These are phyloP conservation scores for Drosophila simulans DNA, from an alignment of 1,140 invertebrate genomes.

Conservation along the genomic window DNA sequence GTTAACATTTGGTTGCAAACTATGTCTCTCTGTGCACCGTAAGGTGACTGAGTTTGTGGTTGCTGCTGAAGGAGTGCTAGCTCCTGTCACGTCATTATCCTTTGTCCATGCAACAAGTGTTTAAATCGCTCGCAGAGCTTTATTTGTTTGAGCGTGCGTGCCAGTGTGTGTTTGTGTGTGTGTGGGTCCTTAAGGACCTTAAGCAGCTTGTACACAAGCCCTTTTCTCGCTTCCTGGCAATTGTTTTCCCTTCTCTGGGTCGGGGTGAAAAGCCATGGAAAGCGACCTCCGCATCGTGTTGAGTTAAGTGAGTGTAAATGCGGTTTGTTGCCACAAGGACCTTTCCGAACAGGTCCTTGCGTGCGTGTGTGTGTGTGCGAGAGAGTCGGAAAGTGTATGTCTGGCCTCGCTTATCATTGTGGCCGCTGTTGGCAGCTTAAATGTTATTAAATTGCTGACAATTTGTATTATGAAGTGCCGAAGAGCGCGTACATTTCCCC, in stretches of 20 bases:
- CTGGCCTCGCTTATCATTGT: slow-evolving; percentile 47
- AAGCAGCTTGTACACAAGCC: slow-evolving; percentile 72
- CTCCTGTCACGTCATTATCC: slow-evolving; percentile 70
- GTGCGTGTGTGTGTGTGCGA: background rate
- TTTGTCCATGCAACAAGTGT: slow-evolving; percentile 78
- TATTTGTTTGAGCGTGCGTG: slow-evolving; percentile 62
- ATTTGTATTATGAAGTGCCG: slow-evolving; percentile 61
- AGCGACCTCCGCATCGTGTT: slow-evolving; percentile 49
- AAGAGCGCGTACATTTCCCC: slow-evolving; percentile 15
- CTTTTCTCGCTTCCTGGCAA: slow-evolving; percentile 54
- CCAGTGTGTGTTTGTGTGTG: background rate
- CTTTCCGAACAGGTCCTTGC: slow-evolving; percentile 31
- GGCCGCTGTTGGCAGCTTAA: slow-evolving; percentile 65
- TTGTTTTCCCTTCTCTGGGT: slow-evolving; percentile 61
- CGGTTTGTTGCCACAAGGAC: slow-evolving; percentile 58
- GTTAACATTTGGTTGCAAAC: too few relatives aligned
- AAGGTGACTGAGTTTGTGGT: slow-evolving; percentile 20
- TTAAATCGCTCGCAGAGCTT: slow-evolving; percentile 69
- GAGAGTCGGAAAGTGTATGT: background rate
- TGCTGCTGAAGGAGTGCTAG: slow-evolving; percentile 7
- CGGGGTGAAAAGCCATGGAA: slow-evolving; percentile 8
- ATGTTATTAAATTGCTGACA: slow-evolving; percentile 79
- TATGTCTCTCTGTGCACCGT: slow-evolving; percentile 7
- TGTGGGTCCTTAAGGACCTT: slow-evolving; percentile 60
- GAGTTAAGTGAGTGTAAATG: slow-evolving; percentile 81